Base-by-base conservation (phyloP, 2,888 invertebrate species). In the Holacanthella duospinosa region DNA sequence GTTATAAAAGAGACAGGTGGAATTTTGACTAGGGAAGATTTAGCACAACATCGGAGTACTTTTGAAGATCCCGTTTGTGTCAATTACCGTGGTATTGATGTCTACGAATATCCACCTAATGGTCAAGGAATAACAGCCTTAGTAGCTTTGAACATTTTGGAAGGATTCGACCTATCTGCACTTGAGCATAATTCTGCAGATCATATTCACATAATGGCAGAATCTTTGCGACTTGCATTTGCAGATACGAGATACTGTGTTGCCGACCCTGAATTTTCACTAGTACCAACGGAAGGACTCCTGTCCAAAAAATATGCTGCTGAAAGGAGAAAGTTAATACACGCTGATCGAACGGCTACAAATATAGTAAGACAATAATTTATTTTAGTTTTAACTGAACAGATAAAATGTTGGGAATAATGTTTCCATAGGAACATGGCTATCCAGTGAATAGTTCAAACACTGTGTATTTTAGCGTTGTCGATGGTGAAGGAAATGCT, bases 101-200 rank as follows among this genome's bases (percentile, higher is more conserved):
- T 78, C 1, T 78, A 77, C 75, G 77, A 78, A 68, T 75, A 76
- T 54, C 77, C 77, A 2, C 78, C 78, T 0, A 78, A 76, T 70
- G 76, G 77, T 1, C 77, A 77, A 64, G 78, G 78, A 1, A 74
- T 78, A 21, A 75, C 75, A 2, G 77, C 77, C 1, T 70, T 78
- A 1, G 70, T 77, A 57, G 75, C 77, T 3, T 69, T 79, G 2
- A 78, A 78, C 24, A 69, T 71, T 69, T 69, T 79, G 29, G 76
- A 77, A 64, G 75, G 70, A n/a, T 75, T 75, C 64, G 75, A 77
- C 64, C 54, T 66, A n/a, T 25, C 68, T 74, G 75, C 55, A 6
- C 67, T 77, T 70, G 75, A 74, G n/a, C 77, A 76, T 63, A 77
- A 77, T 68, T 74, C 75, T 55, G 72, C 74, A 1, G 72, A 76